Evolutionary conservation across 2,797 vertebrate species (phyloP), one percentile per base, ranked within the genome.

Genomic region (Sebastes cheni): DNA sequence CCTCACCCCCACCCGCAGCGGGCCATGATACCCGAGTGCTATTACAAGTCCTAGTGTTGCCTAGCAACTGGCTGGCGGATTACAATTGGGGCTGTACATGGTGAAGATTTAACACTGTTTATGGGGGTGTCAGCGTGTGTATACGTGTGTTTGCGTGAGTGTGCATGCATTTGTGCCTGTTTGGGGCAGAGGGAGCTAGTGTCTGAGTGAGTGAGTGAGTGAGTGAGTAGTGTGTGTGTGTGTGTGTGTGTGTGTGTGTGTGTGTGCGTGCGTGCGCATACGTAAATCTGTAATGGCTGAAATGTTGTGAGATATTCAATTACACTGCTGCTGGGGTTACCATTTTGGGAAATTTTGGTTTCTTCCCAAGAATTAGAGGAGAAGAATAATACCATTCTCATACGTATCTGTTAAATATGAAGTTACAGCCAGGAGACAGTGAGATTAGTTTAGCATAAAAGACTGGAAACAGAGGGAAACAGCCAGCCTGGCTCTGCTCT

Each of bases 21-120:
- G 86, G 81, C 86, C 83, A 71, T 81, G 76, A 89, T 89, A 89
- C 86, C 81, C 80, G 4, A 78, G 82, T 86, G 73, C 82, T 89
- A 84, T 91, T 90, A 88, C 84, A 88, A 90, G 87, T 89, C 85
- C 74, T 84, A 77, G 80, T 58, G 93, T 95, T 94, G 92, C 94
- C 88, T 95, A 94, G 94, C 93, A 95, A 95, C 94, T 93, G 90
- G 88, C 88, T 86, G 77, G 73, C 2, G 6, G 82, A 89, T 92
- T 84, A 86, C 86, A 84, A 88, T 85, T 80, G 82, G 83, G 84
- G 85, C 72, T 80, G 78, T 74, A 86, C 60, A 72, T 67, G 62
- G 69, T 71, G 58, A 76, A 88, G 91, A 90, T 90, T 88, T 86
- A 86, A 86, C 86, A 84, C 75, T 83, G 78, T 92, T 92, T 91